A percentile compares a stretch with the other conserved stretches of the same genome.
Evolutionary conservation across 1,140 invertebrate genomes (phyloP).

Genomic region (Neelides sp.): DNA sequence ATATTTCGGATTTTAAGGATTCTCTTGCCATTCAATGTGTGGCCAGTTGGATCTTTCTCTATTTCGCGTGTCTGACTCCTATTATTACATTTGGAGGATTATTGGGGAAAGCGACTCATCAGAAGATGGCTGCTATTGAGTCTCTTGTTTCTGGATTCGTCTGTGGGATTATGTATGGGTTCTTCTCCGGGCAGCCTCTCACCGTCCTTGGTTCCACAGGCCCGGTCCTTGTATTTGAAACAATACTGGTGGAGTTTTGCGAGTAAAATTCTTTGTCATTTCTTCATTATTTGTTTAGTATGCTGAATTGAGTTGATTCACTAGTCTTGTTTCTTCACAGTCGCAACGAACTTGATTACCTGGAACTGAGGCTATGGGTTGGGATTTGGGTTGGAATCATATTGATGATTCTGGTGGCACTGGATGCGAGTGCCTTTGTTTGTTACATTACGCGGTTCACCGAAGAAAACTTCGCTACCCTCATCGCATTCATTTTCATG

Average conservation of each 20-base stretch:
- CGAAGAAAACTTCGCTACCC: constrained; percentile 95
- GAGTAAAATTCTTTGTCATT: constrained; percentile 42
- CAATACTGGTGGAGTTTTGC: constrained; percentile 92
- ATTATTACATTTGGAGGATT: constrained; percentile 95
- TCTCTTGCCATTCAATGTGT: constrained; percentile 84
- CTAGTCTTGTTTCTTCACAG: constrained; percentile 36
- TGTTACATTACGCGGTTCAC: constrained; percentile 98
- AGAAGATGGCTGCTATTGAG: constrained; percentile 94
- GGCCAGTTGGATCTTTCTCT: constrained; percentile 95
- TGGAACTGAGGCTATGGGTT: constrained; percentile 90
- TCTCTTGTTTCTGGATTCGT: constrained; percentile 90
- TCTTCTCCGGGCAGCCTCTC: constrained; percentile 95
- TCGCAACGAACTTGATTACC: constrained; percentile 65
- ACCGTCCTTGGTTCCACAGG: constrained; percentile 96
- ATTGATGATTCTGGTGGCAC: constrained; percentile 74
- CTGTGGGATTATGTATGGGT: constrained; percentile 85
- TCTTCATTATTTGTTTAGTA: neutral
- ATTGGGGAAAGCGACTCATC: constrained; percentile 79
- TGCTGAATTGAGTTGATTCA: neutral
- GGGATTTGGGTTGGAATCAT: constrained; percentile 80
- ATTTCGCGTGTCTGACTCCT: constrained; percentile 94
- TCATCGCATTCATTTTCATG: constrained; percentile 98
- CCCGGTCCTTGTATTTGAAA: constrained; percentile 95
- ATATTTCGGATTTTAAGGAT: constrained; percentile 52
- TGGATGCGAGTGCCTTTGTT: constrained; percentile 94